Conservation (phyloP, 2,113 vertebrate species). For the Crotophaga sulcirostris region DNA sequence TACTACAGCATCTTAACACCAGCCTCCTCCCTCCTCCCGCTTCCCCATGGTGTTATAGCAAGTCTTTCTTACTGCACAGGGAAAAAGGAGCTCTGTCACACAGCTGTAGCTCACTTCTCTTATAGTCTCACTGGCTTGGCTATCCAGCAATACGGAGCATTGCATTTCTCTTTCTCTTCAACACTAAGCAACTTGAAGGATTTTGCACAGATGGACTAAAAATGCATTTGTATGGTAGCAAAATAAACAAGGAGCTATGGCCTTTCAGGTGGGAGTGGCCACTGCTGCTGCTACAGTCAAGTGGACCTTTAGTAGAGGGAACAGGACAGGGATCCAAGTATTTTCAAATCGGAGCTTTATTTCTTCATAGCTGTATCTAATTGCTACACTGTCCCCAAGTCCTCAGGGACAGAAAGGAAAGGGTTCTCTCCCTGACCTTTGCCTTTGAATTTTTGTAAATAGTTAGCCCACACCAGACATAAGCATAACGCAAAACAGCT, state of each 20-base stretch:
- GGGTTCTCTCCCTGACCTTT: conserved; percentile 8
- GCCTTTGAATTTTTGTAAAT: conserved; percentile 40
- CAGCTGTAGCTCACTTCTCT: conserved; percentile 22
- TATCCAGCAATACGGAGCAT: neutral
- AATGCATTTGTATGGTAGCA: neutral
- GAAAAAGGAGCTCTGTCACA: neutral
- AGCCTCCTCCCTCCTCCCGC: neutral
- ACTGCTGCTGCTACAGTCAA: neutral
- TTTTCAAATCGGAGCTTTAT: neutral
- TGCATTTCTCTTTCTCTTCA: neutral
- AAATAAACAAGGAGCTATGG: neutral
- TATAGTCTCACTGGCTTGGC: neutral
- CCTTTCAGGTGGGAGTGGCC: neutral
- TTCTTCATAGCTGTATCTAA: neutral
- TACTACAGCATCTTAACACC: neutral
- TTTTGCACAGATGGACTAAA: conserved; percentile 15
- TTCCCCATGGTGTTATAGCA: neutral
- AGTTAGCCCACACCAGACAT: neutral
- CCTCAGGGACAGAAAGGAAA: neutral
- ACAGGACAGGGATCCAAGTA: neutral
- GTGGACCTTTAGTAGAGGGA: neutral
- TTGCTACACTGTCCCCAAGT: neutral
- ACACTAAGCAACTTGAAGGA: neutral
- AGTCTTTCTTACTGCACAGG: conserved; percentile 27
- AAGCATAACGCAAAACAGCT: conserved; percentile 15